Evolutionary conservation across 2,113 vertebrate genomes (phyloP).

Genomic region (Hemibagrus wyckioides): DNA sequence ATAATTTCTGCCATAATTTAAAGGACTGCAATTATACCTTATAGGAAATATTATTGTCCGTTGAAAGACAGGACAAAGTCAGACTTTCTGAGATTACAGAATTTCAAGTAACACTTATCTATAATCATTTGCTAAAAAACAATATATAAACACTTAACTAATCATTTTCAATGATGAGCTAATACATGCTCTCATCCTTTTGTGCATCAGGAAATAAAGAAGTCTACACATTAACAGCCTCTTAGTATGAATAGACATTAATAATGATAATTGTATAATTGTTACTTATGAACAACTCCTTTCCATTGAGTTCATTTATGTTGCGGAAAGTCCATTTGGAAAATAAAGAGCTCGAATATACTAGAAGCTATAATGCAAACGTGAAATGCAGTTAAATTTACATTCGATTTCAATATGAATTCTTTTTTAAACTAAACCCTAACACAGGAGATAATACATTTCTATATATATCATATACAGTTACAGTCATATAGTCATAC

Average conservation of each 20-base stretch:
- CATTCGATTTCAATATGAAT: neutral
- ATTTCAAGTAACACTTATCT: neutral
- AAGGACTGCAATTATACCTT: neutral
- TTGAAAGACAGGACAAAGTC: neutral
- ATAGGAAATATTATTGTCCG: neutral
- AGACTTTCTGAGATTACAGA: neutral
- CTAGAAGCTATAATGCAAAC: too few species aligned
- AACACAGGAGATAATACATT: too few species aligned
- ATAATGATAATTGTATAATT: neutral
- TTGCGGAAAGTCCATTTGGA: neutral
- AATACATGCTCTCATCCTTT: neutral
- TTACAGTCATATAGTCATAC: too few species aligned
- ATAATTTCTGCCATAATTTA: constrained; percentile 14
- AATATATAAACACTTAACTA: neutral
- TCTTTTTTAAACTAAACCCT: neutral
- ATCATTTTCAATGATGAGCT: neutral
- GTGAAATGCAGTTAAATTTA: neutral
- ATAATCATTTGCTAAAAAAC: neutral
- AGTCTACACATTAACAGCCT: neutral
- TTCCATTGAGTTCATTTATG: neutral
- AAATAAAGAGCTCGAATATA: neutral
- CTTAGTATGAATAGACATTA: neutral
- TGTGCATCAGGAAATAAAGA: neutral
- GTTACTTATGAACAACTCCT: neutral
- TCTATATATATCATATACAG: too few species aligned